Conservation (phyloP, 2,888 invertebrate species). For the Minunthozetes semirufus region DNA sequence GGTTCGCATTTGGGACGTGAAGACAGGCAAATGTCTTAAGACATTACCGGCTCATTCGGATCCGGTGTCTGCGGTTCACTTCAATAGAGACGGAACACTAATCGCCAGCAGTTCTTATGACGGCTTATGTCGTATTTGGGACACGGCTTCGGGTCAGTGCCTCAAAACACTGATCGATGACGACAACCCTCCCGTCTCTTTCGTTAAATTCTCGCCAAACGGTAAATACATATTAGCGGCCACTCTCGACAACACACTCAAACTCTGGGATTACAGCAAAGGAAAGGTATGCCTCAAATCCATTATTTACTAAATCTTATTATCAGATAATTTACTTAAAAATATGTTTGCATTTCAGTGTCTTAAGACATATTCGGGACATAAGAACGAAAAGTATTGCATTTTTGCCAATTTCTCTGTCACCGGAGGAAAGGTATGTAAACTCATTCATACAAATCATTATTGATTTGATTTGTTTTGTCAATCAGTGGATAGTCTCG, state of each 20-base stretch:
- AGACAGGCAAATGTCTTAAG: conserved; percentile 93
- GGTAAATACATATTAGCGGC: conserved; percentile 98
- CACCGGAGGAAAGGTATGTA: conserved; percentile 88
- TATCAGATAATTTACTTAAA: neutral
- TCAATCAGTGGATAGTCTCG: conserved; percentile 92
- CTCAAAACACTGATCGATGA: conserved; percentile 98
- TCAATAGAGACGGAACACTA: conserved; percentile 94
- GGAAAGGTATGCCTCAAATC: conserved; percentile 59
- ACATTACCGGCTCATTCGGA: conserved; percentile 98
- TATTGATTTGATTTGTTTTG: conserved; percentile 44
- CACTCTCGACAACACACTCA: conserved; percentile 94
- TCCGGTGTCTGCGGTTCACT: conserved; percentile 98
- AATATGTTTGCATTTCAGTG: conserved; percentile 53
- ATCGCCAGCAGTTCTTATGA: conserved; percentile 99
- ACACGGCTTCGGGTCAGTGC: conserved; percentile 97
- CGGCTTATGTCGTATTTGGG: conserved; percentile 99
- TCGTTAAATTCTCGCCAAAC: conserved; percentile 99
- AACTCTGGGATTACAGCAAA: conserved; percentile 98
- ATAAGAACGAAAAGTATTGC: conserved; percentile 98
- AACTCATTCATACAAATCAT: conserved; percentile 14
- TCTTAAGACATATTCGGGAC: conserved; percentile 94
- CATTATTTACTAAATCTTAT: conserved; percentile 4
- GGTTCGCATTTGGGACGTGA: conserved; percentile 97
- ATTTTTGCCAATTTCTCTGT: conserved; percentile 99
- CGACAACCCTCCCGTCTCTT: conserved; percentile 98